Evolutionary conservation across 2,797 vertebrate species (phyloP).

Genomic region (Cryptoprocta ferox): DNA sequence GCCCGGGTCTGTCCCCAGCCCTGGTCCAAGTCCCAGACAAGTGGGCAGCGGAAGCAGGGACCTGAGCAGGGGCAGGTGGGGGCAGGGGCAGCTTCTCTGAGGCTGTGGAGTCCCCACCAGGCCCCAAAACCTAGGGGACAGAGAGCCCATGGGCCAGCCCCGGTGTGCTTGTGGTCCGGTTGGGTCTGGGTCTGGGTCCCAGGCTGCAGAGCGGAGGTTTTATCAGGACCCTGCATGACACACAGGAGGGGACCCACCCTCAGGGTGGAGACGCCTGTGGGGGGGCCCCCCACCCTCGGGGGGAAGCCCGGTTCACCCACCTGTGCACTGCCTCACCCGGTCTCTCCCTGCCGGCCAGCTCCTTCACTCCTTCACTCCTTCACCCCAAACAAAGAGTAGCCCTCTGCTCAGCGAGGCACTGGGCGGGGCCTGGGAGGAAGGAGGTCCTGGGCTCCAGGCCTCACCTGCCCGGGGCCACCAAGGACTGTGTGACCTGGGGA

Average conservation of each 20-base stretch:
- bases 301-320: rapidly evolving
- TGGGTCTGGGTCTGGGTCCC: not conserved
- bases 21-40: not conserved
- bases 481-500: not conserved
- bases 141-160: not conserved
- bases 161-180: not conserved
- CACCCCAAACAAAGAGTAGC: not conserved
- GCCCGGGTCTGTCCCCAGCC: not conserved
- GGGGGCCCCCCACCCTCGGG: rapidly evolving
- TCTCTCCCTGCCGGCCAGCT: not conserved
- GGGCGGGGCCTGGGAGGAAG: not conserved
- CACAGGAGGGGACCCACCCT: not conserved
- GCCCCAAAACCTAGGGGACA: too few species aligned
- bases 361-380: not conserved
- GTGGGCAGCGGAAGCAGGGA: too few species aligned
- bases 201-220: rapidly evolving
- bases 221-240: not conserved
- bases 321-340: rapidly evolving
- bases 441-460: too few species aligned
- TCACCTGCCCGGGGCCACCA: rapidly evolving
- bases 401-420: rapidly evolving
- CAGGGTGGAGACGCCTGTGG: rapidly evolving
- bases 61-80: not conserved
- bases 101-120: rapidly evolving
- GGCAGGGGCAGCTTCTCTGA: not conserved